Evolutionary conservation across 2,797 vertebrate genomes (phyloP).

Genomic region (Potorous gilbertii): DNA sequence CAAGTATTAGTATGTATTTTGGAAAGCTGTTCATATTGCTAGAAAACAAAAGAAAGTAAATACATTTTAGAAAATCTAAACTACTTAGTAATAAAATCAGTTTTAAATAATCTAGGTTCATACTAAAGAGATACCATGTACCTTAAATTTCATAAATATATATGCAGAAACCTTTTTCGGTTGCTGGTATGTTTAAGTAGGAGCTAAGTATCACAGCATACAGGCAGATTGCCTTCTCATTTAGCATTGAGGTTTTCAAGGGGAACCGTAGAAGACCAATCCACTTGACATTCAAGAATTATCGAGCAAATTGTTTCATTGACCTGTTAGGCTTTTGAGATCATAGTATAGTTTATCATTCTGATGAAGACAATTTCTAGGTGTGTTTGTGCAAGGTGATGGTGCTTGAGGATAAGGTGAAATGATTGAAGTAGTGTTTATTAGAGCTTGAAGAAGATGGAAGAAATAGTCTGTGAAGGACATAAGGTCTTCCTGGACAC

Average conservation of each 20-base stretch:
- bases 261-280: not conserved
- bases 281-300: not conserved
- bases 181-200: not conserved
- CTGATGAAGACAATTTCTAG: not conserved
- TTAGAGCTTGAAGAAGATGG: not conserved
- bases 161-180: not conserved
- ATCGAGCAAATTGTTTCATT: not conserved
- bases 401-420: not conserved
- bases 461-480: not conserved
- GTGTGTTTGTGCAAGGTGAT: not conserved
- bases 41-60: conserved; percentile 28
- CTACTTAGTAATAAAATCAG: conserved; percentile 30
- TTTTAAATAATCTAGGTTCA: conserved; percentile 35
- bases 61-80: not conserved
- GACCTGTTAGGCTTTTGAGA: not conserved
- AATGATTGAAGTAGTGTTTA: not conserved
- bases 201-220: not conserved
- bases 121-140: not conserved
- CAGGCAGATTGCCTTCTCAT: not conserved
- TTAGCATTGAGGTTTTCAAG: not conserved
- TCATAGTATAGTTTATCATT: not conserved
- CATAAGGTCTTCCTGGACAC: not conserved
- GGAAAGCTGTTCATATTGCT: conserved; percentile 2
- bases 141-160: not conserved
- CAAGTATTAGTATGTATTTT: not conserved